Percentiles rank a stretch among this genome's conserved stretches.
phyloP scores from a whole-genome alignment of 1,140 invertebrate species.

The Neocloeon triangulifer region DNA sequence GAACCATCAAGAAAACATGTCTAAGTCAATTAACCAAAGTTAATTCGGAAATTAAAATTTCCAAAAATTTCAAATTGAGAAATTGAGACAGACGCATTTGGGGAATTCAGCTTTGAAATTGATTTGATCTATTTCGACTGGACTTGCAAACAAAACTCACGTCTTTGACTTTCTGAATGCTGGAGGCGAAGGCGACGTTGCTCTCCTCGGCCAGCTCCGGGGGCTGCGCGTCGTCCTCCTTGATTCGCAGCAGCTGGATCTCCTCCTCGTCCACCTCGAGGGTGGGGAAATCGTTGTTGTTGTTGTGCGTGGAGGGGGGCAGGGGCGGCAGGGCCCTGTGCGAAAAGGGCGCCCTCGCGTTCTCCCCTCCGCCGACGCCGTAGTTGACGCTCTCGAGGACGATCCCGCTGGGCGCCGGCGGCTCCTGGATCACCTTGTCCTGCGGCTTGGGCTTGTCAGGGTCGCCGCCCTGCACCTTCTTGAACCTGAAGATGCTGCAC shows the following conservation, averaged over 20 bases:
- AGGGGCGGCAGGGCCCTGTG: constrained; percentile 58
- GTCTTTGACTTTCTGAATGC: constrained; percentile 84
- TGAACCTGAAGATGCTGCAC: constrained; percentile 58
- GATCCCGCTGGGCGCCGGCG: constrained; percentile 11
- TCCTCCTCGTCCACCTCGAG: background rate
- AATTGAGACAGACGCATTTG: constrained; percentile 7
- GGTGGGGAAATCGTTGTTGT: no score
- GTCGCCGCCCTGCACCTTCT: constrained; percentile 25
- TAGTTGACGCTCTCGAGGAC: background rate
- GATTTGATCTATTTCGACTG: background rate
- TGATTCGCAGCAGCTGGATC: background rate
- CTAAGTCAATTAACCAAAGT: no score
- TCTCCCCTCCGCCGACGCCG: constrained; percentile 3
- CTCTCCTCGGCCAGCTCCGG: constrained; percentile 22
- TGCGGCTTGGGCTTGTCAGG: constrained; percentile 13
- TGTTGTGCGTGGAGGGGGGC: constrained; percentile 23
- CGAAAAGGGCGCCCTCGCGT: constrained; percentile 31
- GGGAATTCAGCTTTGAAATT: constrained; percentile 1
- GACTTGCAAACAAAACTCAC: constrained; percentile 29
- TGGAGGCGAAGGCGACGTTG: constrained; percentile 65
- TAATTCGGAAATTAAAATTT: no score
- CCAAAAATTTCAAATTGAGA: no score
- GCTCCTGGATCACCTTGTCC: no score
- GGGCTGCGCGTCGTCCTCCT: constrained; percentile 11
- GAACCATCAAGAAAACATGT: no score